Base-by-base conservation (phyloP, 2,113 vertebrate species). In the Siniperca knerii region DNA sequence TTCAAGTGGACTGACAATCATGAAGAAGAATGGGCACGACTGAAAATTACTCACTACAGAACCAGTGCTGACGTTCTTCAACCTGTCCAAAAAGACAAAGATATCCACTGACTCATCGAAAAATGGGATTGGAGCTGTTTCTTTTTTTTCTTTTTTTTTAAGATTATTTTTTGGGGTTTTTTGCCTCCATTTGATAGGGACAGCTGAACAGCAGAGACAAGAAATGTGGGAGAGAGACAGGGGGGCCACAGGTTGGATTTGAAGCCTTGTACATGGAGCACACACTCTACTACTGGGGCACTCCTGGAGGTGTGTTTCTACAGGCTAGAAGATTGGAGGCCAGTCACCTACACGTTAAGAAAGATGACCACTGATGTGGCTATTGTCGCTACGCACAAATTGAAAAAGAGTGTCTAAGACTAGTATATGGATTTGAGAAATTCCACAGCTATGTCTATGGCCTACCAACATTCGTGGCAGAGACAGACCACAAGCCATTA, bases 401-500 rank as follows among this genome's bases (percentile, higher is more conserved):
- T 5, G 10, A 57, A 29, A 29, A 29, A 29, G 29, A 29, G 23
- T 57, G 55, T 4, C 2, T 25, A 12, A 9, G 23, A n/a, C 55
- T 58, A 11, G 55, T 58, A n/a, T 58, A 58, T 25, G 23, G 55
- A 58, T 58, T 58, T 5, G 10, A 58, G 55, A 58, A 58, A 58
- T 58, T 25, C 55, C 55, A 58, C 11, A 25, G 23, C 55, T 35
- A 11, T 46, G 60, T 81, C 6, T 74, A 81, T 23, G 25, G 79
- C 10, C 40, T 81, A 33, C 60, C 70, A 40, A 64, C 68, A 12
- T 46, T 46, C 11, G 44, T 46, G 10, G 44, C 44, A 37, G 68
- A 81, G 44, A 81, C 61, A n/a, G 71, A 81, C 20, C 61, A 81
- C 37, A 57, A 58, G 18, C 70, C 18, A 2, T 48, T 81, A 42